A percentile compares a stretch with the other conserved stretches of the same genome.
phyloP scores from a whole-genome alignment of 1,140 invertebrate genomes.

The Araneus ventricosus region DNA sequence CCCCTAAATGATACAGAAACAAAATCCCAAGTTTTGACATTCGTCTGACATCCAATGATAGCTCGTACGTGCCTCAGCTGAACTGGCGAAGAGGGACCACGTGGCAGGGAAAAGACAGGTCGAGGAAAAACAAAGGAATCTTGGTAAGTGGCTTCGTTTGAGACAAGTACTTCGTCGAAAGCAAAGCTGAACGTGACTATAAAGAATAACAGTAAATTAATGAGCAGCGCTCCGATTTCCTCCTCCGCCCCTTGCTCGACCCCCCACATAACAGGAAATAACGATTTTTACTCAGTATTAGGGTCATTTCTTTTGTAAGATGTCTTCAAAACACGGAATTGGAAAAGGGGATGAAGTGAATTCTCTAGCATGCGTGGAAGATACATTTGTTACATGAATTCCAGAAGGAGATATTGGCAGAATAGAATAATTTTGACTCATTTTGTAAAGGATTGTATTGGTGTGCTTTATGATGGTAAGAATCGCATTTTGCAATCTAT shows the following conservation, averaged over 20 bases:
- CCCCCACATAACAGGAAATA: neutral
- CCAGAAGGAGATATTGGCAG: neutral
- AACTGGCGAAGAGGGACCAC: neutral
- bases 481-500: neutral
- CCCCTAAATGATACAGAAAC: neutral
- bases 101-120: conserved; percentile 22
- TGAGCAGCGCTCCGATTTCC: neutral
- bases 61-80: conserved; percentile 25
- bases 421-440: neutral
- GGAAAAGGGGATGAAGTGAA: neutral
- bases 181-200: conserved; percentile 59
- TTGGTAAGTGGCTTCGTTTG: conserved; percentile 61
- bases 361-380: neutral
- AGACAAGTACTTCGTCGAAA: conserved; percentile 38
- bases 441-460: neutral
- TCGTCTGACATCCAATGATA: neutral
- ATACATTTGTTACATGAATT: neutral
- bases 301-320: neutral
- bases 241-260: neutral
- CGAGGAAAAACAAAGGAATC: conserved; percentile 30
- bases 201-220: conserved; percentile 65
- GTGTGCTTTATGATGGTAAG: neutral
- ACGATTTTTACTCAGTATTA: conserved; percentile 27
- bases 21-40: conserved; percentile 6
- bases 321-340: neutral